Base-by-base conservation (phyloP, 1,140 invertebrate genomes). In the Carposina sasakii region DNA sequence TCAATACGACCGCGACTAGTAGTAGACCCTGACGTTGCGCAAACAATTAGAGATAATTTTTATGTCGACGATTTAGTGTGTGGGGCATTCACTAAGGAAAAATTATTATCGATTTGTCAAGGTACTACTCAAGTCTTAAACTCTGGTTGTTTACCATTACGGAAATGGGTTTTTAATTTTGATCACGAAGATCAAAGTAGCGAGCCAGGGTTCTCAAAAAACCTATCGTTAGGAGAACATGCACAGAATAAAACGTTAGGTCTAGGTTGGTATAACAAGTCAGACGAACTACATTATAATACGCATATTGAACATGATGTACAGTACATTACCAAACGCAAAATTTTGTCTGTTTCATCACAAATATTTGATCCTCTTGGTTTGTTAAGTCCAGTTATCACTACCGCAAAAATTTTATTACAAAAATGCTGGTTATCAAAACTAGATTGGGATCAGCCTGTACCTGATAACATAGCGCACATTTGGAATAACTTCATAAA, bases 361-460 rank as follows among this genome's bases (percentile, higher is more conserved):
- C 28, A 52, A 37, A 57, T 70, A 13, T 87, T 74, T 48, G 85
- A 86, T 55, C 82, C 82, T 17, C 52, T 81, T 4, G 81, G 81
- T 22, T 54, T 79, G 12, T 19, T 84, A 5, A 55, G 60, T 20
- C 76, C 83, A 17, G 37, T 75, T 2, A 61, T 69, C n/a, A 57
- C 77, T 5, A 45, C 41, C 9, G 60, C 62, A 22, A 86, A 87
- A 60, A 63, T 76, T 5, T 52, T 85, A 6, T 42, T 86, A 13
- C 83, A 86, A 70, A 34, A 66, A 31, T 16, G 85, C 9, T 81
- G 81, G 76, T 17, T 54, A 39, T 15, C 16, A 23, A 60, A 68
- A 31, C 8, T 77, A 12, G 64, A 61, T 45, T 87, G 83, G 81
- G 84, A 87, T 49, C 66, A 71, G 15, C 42, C 78, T 8, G 36